A percentile compares a stretch with the other conserved stretches of the same genome.
These are phyloP conservation scores for Protomyctophum bolini DNA, from an alignment of 2,113 vertebrate genomes.

Conservation along the genomic window DNA sequence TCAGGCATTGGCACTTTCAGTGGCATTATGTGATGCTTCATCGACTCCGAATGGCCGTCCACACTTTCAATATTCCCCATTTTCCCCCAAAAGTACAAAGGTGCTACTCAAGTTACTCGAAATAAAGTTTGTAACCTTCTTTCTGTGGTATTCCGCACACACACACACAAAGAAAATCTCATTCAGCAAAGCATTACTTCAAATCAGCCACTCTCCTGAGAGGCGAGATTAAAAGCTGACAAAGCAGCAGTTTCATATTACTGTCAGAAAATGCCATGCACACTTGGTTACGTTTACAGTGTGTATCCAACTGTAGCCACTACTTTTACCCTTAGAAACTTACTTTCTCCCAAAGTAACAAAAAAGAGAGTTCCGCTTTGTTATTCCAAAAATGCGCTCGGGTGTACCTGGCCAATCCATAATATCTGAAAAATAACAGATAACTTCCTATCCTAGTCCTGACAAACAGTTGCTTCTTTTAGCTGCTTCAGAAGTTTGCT, in stretches of 20 bases:
- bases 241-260: slow-evolving; percentile 31
- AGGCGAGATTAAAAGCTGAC: slow-evolving; percentile 31
- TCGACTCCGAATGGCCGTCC: slow-evolving; percentile 85
- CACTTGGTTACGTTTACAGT: slow-evolving; percentile 39
- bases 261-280: slow-evolving; percentile 59
- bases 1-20: slow-evolving; percentile 97
- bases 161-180: neutral
- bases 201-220: slow-evolving; percentile 41
- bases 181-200: slow-evolving; percentile 39
- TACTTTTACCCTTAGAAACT: slow-evolving; percentile 27
- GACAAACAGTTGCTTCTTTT: slow-evolving; percentile 38
- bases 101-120: slow-evolving; percentile 14
- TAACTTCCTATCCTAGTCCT: slow-evolving; percentile 34
- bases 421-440: slow-evolving; percentile 55
- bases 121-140: slow-evolving; percentile 18
- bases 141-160: slow-evolving; percentile 32
- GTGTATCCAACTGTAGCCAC: slow-evolving; percentile 28
- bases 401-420: slow-evolving; percentile 70
- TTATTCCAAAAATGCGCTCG: slow-evolving; percentile 48
- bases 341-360: slow-evolving; percentile 53
- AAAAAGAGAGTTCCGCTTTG: slow-evolving; percentile 37
- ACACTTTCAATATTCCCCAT: slow-evolving; percentile 95
- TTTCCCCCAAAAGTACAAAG: slow-evolving; percentile 24
- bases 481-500: slow-evolving; percentile 66
- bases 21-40: slow-evolving; percentile 83